Evolutionary conservation across 2,113 vertebrate genomes (phyloP), one percentile per base, ranked within the genome.

Genomic region (Microtus ochrogaster): DNA sequence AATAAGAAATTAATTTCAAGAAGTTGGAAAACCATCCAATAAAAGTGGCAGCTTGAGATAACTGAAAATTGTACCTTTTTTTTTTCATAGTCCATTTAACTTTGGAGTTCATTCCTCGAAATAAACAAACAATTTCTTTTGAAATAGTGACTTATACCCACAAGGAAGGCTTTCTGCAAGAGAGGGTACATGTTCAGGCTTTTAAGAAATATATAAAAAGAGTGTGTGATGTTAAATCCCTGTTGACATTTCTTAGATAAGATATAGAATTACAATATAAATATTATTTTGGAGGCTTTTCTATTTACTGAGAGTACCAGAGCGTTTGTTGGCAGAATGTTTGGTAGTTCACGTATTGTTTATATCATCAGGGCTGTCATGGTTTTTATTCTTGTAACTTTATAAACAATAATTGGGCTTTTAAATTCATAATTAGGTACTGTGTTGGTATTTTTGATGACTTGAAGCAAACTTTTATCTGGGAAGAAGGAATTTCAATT

Each of bases 391-490:
- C 36, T 79, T 72, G 36, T 0, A 58, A 89, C 92, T 92, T 22
- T 92, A n/a, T 84, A 61, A 93, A 73, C 58, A 58, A 7, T 21
- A 70, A 6, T 41, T 14, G 61, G 47, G 24, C 39, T 96, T 96
- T 93, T 68, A 90, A 95, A 95, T 94, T 95, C 72, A 90, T 33
- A 87, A 89, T 97, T 65, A 44, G 81, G 16, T 30, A 19, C 9
- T 19, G 7, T n/a, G 14, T 39, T 84, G 14, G 58, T 65, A n/a
- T 41, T 63, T 77, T 63, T 84, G 24, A 44, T 44, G 58, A 2
- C 36, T 81, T 58, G 52, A 30, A 26, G 63, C 26, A 41, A 84
- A 30, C 26, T 65, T 44, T 14, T 63, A 65, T 9, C 81, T 30
- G 58, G 39, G n/a, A 65, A 83, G n/a, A 41, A 41, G 7, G 58